These are phyloP conservation scores for Drosophila yakuba DNA, from an alignment of 1,140 invertebrate genomes.

Conservation along the genomic window DNA sequence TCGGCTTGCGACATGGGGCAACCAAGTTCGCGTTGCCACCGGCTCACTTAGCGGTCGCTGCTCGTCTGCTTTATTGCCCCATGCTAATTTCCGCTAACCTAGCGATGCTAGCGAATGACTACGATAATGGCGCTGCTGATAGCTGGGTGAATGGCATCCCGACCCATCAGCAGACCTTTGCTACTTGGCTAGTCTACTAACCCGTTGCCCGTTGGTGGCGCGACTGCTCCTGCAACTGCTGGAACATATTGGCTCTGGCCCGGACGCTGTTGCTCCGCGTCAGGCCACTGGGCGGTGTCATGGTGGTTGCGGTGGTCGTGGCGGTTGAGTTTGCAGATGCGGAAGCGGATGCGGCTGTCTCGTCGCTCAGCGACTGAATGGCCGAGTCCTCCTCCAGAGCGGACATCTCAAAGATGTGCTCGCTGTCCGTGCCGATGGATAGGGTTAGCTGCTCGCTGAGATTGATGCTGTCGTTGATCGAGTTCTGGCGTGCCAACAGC, in stretches of 20 bases:
- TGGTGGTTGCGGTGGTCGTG: conserved; percentile 13
- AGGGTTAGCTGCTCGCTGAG: conserved; percentile 66
- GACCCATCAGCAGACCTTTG: background rate
- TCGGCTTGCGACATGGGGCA: conserved; percentile 36
- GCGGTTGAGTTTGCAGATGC: conserved; percentile 10
- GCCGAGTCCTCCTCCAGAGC: conserved; percentile 73
- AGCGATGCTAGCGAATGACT: conserved; percentile 19
- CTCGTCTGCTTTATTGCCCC: conserved; percentile 54
- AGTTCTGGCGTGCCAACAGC: conserved; percentile 49
- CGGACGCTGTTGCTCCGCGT: conserved; percentile 87
- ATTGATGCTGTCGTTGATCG: conserved; percentile 60
- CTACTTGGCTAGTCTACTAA: conserved; percentile 8
- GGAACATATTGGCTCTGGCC: conserved; percentile 87
- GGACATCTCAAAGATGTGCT: conserved; percentile 82
- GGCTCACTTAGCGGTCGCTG: conserved; percentile 22
- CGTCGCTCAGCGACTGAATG: conserved; percentile 58
- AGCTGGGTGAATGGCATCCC: conserved; percentile 4
- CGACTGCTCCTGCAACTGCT: conserved; percentile 86
- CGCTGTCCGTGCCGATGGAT: conserved; percentile 66
- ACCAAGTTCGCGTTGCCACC: conserved; percentile 38
- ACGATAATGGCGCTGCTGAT: background rate
- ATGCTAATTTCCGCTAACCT: conserved; percentile 64
- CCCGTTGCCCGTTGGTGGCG: conserved; percentile 54
- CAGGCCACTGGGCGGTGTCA: conserved; percentile 68
- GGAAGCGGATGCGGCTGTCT: conserved; percentile 23